These are phyloP conservation scores for Xyrichtys novacula DNA, from an alignment of 2,797 vertebrate species.

Conservation along the genomic window DNA sequence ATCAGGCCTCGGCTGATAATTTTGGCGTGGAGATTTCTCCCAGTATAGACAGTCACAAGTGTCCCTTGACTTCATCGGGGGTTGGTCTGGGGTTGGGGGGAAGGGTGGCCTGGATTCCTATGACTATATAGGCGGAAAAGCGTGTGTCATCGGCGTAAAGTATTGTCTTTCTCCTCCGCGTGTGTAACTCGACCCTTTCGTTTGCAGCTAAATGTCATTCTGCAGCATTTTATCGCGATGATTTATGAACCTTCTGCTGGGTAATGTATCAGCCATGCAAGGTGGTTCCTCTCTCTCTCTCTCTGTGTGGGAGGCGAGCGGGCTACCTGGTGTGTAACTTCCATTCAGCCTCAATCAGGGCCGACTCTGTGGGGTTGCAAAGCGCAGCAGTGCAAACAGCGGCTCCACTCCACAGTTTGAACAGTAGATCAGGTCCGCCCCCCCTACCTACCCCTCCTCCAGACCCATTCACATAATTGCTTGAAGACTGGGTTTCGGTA, in stretches of 20 bases:
- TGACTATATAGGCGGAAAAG: conserved; percentile 50
- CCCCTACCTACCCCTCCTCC: conserved; percentile 14
- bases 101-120: conserved; percentile 67
- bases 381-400: conserved; percentile 72
- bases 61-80: conserved; percentile 69
- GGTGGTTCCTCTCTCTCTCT: conserved; percentile 26
- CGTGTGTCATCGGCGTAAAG: conserved; percentile 47
- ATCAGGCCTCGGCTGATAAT: conserved; percentile 53
- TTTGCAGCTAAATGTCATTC: conserved; percentile 25
- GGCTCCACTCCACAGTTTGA: conserved; percentile 71
- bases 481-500: conserved; percentile 71
- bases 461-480: conserved; percentile 72
- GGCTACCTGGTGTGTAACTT: conserved; percentile 62
- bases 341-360: conserved; percentile 55
- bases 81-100: conserved; percentile 41
- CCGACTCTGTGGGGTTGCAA: conserved; percentile 41
- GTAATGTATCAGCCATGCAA: conserved; percentile 11
- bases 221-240: conserved; percentile 31
- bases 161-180: conserved; percentile 32
- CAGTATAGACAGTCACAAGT: conserved; percentile 69
- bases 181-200: conserved; percentile 33
- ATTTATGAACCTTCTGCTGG: conserved; percentile 44
- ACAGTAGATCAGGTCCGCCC: conserved; percentile 57
- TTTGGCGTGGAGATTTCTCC: conserved; percentile 65
- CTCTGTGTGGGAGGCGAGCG: conserved; percentile 4